Conservation (phyloP, 2,113 vertebrate species). For the Hymenochirus boettgeri region DNA sequence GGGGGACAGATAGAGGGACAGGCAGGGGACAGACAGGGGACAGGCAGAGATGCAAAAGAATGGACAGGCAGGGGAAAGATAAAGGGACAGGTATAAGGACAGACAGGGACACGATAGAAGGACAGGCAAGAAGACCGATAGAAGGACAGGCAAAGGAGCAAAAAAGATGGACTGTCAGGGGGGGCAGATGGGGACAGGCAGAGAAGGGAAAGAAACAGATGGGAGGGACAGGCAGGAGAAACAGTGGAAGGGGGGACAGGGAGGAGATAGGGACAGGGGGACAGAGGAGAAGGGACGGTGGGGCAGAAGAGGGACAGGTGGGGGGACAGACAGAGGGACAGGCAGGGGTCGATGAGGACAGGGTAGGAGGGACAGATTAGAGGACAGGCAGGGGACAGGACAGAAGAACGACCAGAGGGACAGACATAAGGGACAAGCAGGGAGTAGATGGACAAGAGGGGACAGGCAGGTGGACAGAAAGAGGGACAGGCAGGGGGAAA, state of each 20-base stretch:
- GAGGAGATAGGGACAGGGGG: not conserved
- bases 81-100: too few species aligned
- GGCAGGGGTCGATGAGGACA: not conserved
- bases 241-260: not conserved
- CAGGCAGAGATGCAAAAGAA: too few species aligned
- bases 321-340: too few species aligned
- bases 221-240: too few species aligned
- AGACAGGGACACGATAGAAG: not conserved
- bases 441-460: too few species aligned
- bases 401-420: not conserved
- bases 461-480: too few species aligned
- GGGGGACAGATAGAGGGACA: too few species aligned
- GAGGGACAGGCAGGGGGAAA: too few species aligned
- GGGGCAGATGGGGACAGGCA: not conserved
- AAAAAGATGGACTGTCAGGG: not conserved
- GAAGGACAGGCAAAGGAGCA: too few species aligned
- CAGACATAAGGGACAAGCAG: not conserved
- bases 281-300: not conserved
- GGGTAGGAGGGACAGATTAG: not conserved
- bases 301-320: not conserved
- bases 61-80: too few species aligned
- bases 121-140: not conserved
- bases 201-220: not conserved
- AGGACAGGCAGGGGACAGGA: not conserved
- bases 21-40: too few species aligned